Conservation (phyloP, 2,888 invertebrate genomes). For the Cremastinae sp. region DNA sequence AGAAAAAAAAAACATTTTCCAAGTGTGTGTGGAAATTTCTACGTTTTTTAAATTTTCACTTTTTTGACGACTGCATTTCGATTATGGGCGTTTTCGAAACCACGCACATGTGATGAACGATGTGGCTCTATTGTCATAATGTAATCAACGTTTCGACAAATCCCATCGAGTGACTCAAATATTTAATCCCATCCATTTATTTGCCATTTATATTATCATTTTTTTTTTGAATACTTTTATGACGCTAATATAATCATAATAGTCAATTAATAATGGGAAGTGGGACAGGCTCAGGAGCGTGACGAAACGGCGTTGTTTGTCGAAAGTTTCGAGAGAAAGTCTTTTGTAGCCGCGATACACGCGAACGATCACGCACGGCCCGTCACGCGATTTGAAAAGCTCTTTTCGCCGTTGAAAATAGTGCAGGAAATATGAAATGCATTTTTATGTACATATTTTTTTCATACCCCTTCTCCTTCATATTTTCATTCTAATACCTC, state of each 20-base stretch:
- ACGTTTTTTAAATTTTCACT: no score
- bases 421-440: conserved; percentile 41
- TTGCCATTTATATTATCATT: conserved; percentile 16
- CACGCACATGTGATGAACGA: no score
- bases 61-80: no score
- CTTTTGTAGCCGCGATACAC: conserved; percentile 12
- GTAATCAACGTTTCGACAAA: conserved; percentile 14
- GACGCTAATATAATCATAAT: conserved; percentile 20
- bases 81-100: no score
- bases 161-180: conserved; percentile 4
- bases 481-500: conserved; percentile 9
- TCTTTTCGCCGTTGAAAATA: conserved; percentile 8
- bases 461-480: no score
- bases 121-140: no score
- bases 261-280: conserved; percentile 20
- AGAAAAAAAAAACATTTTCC: no score
- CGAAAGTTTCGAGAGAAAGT: conserved; percentile 14
- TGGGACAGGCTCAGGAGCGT: conserved; percentile 36
- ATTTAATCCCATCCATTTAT: neutral
- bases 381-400: conserved; percentile 29
- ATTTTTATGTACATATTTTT: conserved; percentile 15
- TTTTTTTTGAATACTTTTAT: conserved; percentile 13
- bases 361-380: conserved; percentile 18
- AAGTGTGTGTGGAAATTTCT: no score
- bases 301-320: conserved; percentile 31